Percentiles rank a stretch among this genome's conserved stretches.
Conservation (phyloP, 23 tunicate genomes). For the Styela plicata region DNA sequence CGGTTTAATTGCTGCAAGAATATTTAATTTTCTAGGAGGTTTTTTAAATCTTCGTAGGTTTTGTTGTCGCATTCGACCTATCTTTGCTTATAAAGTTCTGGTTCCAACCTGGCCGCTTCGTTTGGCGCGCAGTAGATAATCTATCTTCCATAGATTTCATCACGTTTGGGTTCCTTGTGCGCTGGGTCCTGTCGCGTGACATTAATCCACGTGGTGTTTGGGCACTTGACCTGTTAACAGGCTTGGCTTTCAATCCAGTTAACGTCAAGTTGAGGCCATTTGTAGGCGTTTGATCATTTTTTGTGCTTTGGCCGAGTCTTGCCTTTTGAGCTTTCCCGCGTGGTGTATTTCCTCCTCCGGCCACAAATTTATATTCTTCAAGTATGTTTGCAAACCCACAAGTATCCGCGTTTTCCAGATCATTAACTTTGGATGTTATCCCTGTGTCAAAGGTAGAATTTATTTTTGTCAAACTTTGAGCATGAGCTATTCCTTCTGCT, state of each 20-base stretch:
- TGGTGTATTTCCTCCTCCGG: background rate
- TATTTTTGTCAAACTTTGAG: conserved; percentile 2
- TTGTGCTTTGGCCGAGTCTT: background rate
- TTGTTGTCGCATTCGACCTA: background rate
- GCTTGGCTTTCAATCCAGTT: conserved; percentile 15
- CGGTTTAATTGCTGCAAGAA: conserved; percentile 55
- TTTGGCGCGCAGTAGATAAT: conserved; percentile 30
- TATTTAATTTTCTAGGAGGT: background rate
- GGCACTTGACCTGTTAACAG: conserved; percentile 6
- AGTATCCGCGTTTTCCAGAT: background rate
- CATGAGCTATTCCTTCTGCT: conserved; percentile 57
- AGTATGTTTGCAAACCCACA: conserved; percentile 21
- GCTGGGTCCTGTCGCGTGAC: conserved; percentile 8
- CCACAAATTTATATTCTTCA: conserved; percentile 9
- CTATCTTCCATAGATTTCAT: conserved; percentile 87
- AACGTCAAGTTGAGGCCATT: conserved; percentile 17
- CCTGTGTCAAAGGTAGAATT: conserved; percentile 22
- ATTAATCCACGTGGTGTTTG: background rate
- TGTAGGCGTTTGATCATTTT: background rate
- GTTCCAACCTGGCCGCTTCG: conserved; percentile 22
- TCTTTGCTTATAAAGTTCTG: conserved; percentile 12
- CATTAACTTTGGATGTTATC: background rate
- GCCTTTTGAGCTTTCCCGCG: background rate
- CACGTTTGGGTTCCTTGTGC: conserved; percentile 23
- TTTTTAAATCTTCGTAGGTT: conserved; percentile 5